These are phyloP conservation scores for Mergus octosetaceus DNA, from an alignment of 2,797 vertebrate genomes.

Conservation along the genomic window DNA sequence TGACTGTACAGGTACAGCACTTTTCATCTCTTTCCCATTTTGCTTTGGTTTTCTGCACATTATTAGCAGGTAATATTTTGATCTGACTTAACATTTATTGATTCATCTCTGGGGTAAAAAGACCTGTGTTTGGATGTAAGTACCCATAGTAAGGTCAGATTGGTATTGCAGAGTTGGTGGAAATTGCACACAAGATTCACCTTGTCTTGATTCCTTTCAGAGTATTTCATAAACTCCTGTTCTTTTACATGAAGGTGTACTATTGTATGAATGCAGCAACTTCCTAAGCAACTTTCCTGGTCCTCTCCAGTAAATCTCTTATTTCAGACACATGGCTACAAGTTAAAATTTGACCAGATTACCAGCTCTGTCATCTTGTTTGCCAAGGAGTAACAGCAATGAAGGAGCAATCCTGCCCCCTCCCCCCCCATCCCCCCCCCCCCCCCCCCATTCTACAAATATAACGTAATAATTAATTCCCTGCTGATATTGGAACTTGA, in stretches of 20 bases:
- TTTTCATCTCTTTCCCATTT: neutral
- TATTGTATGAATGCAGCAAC: neutral
- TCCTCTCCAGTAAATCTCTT: neutral
- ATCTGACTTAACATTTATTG: neutral
- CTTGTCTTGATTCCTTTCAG: neutral
- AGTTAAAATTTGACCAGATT: constrained; percentile 8
- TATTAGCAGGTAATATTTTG: neutral
- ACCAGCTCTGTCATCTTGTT: neutral
- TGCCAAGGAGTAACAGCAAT: neutral
- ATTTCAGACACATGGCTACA: neutral
- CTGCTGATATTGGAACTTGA: constrained; percentile 1
- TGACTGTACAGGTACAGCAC: neutral
- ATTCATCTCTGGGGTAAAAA: neutral
- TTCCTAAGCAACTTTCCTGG: neutral
- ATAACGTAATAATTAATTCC: constrained; percentile 4
- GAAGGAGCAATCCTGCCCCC: neutral
- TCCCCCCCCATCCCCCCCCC: fast-evolving
- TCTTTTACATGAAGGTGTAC: neutral
- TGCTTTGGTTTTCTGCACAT: neutral
- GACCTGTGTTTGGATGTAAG: neutral
- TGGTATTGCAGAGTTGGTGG: neutral
- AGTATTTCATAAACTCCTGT: neutral
- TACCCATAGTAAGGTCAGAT: neutral
- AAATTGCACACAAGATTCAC: neutral
- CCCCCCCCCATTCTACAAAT: neutral